Evolutionary conservation across 2,113 vertebrate species (phyloP).

Genomic region (Lasiurus borealis): DNA sequence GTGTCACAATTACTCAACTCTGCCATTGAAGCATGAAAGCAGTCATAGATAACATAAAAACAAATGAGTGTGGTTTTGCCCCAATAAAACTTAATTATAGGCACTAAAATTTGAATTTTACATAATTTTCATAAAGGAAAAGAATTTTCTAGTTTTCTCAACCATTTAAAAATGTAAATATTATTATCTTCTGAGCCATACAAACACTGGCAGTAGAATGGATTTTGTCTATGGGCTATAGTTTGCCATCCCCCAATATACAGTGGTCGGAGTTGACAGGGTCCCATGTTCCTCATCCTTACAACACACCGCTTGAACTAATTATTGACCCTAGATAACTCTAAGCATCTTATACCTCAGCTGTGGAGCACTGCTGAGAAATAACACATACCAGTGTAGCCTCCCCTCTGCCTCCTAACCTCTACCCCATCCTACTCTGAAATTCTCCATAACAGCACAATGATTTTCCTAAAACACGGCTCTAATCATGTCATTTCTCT

Average conservation of each 20-base stretch:
- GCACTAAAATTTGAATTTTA: neutral
- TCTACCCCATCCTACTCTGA: neutral
- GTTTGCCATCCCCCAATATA: neutral
- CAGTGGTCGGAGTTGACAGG: neutral
- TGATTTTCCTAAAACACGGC: slow-evolving; percentile 13
- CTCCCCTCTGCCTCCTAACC: neutral
- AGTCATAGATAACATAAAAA: neutral
- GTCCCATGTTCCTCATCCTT: neutral
- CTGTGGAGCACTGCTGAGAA: neutral
- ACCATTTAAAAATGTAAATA: neutral
- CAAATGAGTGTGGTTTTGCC: neutral
- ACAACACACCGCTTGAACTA: neutral
- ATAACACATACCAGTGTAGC: neutral
- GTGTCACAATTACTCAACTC: neutral
- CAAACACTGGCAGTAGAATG: neutral
- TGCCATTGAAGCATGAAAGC: neutral
- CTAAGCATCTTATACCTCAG: too few species aligned
- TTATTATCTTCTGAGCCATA: neutral
- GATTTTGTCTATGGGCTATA: neutral
- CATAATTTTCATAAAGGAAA: neutral
- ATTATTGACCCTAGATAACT: neutral
- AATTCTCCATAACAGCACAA: neutral
- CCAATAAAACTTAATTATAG: neutral
- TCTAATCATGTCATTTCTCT: neutral
- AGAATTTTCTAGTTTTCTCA: neutral